Base-by-base conservation (phyloP, 2,888 invertebrate genomes). In the Eledone cirrhosa region DNA sequence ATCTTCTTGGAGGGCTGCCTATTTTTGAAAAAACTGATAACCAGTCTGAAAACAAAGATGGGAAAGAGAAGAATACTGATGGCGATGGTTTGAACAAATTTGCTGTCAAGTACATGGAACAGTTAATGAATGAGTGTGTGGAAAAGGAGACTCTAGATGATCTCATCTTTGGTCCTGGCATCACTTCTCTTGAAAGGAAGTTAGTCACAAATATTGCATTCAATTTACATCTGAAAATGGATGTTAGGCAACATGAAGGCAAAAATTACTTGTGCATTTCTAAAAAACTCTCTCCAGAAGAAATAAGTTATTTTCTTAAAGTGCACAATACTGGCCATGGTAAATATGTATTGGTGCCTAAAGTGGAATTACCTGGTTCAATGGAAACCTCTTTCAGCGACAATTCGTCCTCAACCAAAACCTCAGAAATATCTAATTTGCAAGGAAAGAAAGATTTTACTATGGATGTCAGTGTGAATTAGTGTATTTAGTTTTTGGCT, bases 101-200 rank as follows among this genome's bases (percentile, higher is more conserved):
- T n/a, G 76, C 77, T 2, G 80, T 80, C 22, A 72, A 80, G 48
- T 78, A 74, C 59, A 69, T 41, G 31, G 67, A 82, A 27, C 77
- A 78, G n/a, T 80, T 84, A 41, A 79, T 86, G n/a, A 82, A 82
- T 63, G 78, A 81, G 53, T 83, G 79, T 72, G 77, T 77, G 27
- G 72, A 79, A 14, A 78, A 80, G 33, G 79, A 80, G 27, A 80
- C 81, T 4, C 77, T 83, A 8, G 83, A 82, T 0, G 86, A 86
- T 47, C 79, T 87, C 4, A 82, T 83, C 16, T 82, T 87, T 80
- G 85, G 85, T 11, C 85, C 85, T 24, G 82, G 85, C 22, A 82
- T 85, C 74, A 79, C 80, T 0, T 47, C 81, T 0, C 33, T 80
- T 13, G 86, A 84, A 74, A 80, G 78, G 75, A 80, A 83, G 19